Conservation (phyloP, 2,797 vertebrate species). For the Mus spretus region DNA sequence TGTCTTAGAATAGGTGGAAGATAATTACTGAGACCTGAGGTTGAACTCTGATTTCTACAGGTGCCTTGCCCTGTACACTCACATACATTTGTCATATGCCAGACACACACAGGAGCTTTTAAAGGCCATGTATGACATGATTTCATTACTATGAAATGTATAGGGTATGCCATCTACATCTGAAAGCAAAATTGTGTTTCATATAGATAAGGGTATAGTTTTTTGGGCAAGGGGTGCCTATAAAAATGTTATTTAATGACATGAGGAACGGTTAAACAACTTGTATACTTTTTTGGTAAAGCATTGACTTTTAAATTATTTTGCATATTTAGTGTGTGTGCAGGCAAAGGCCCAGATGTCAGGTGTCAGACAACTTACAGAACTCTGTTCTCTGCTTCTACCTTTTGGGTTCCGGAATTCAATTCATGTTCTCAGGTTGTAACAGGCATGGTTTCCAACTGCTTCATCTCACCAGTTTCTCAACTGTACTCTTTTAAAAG, state of each 20-base stretch:
- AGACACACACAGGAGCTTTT: background rate
- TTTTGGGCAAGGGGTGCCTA: background rate
- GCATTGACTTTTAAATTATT: background rate
- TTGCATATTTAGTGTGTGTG: background rate
- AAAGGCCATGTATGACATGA: background rate
- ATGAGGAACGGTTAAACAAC: background rate
- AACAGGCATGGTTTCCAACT: background rate
- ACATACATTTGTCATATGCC: background rate
- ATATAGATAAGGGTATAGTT: background rate
- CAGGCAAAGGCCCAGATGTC: background rate
- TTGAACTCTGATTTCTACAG: background rate
- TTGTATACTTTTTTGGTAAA: background rate
- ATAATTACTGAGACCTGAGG: too few relatives aligned
- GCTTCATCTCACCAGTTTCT: background rate
- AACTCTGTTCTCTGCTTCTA: background rate
- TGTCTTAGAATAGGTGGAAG: background rate
- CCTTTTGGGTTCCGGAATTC: accelerated
- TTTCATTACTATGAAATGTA: background rate
- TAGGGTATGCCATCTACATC: background rate
- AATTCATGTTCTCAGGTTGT: background rate
- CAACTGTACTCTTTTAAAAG: background rate
- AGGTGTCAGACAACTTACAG: background rate
- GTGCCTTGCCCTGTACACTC: background rate
- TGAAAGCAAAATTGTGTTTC: background rate
- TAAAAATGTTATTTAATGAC: constrained; percentile 11